Evolutionary conservation across 2,797 vertebrate species (phyloP).

Genomic region (Chelonia mydas): DNA sequence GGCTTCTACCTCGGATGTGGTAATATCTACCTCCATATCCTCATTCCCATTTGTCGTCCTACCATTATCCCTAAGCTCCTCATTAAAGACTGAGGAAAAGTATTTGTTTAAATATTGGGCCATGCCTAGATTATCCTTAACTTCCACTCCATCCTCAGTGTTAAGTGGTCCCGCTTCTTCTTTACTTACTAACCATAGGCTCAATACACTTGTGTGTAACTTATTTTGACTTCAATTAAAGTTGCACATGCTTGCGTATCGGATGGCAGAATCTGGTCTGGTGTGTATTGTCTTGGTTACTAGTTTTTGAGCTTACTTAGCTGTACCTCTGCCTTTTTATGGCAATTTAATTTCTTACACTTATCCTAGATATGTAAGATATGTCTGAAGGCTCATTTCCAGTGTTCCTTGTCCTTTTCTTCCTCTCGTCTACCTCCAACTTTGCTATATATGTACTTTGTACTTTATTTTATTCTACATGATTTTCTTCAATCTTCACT

Average conservation of each 20-base stretch:
- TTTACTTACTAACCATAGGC: rapidly evolving
- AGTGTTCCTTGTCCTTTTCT: neutral
- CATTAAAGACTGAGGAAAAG: no score
- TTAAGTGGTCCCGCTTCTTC: no score
- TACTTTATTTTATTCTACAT: neutral
- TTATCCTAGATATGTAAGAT: neutral
- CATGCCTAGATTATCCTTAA: no score
- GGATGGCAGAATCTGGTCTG: neutral
- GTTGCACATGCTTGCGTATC: neutral
- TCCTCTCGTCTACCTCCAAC: neutral
- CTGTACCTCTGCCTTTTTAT: rapidly evolving
- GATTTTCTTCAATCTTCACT: neutral
- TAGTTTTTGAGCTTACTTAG: neutral
- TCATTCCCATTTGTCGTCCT: no score
- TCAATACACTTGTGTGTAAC: rapidly evolving
- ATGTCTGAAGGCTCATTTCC: rapidly evolving
- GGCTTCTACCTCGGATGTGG: no score
- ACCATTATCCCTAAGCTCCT: no score
- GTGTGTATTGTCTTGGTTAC: neutral
- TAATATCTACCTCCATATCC: no score
- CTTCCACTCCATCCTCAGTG: no score
- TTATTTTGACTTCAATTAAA: neutral
- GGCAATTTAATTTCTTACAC: neutral
- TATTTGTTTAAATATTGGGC: no score
- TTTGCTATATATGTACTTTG: neutral